Conservation (phyloP, 2,113 vertebrate genomes). For the Herpetotheres cachinnans region DNA sequence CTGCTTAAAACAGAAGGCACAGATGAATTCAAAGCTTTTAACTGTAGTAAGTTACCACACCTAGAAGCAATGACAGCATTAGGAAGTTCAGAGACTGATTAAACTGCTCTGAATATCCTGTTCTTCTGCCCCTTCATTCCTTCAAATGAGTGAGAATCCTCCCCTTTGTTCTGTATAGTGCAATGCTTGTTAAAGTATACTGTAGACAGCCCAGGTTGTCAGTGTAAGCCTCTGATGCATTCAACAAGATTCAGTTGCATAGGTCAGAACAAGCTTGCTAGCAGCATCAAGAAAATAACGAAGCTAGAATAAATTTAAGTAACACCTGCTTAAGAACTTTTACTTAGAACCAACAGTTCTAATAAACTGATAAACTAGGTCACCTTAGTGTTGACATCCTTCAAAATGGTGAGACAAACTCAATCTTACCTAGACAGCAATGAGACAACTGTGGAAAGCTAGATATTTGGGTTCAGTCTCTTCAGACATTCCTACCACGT, state of each 20-base stretch:
- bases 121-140: neutral
- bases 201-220: neutral
- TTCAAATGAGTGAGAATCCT: neutral
- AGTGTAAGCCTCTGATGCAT: neutral
- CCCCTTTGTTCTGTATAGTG: neutral
- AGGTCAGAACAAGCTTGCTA: neutral
- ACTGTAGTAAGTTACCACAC: neutral
- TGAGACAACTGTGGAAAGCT: neutral
- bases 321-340: neutral
- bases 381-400: neutral
- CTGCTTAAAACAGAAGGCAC: conserved; percentile 46
- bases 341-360: neutral
- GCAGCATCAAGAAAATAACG: neutral
- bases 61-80: neutral
- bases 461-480: neutral
- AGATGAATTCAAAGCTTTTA: neutral
- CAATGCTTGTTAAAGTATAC: neutral
- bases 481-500: neutral
- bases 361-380: neutral
- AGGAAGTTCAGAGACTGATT: neutral
- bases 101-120: neutral
- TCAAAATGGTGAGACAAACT: neutral
- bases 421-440: neutral
- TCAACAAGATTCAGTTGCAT: neutral
- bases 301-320: neutral